A percentile compares a stretch with the other conserved stretches of the same genome.
Conservation (phyloP, 2,888 invertebrate species). For the Automeris io region DNA sequence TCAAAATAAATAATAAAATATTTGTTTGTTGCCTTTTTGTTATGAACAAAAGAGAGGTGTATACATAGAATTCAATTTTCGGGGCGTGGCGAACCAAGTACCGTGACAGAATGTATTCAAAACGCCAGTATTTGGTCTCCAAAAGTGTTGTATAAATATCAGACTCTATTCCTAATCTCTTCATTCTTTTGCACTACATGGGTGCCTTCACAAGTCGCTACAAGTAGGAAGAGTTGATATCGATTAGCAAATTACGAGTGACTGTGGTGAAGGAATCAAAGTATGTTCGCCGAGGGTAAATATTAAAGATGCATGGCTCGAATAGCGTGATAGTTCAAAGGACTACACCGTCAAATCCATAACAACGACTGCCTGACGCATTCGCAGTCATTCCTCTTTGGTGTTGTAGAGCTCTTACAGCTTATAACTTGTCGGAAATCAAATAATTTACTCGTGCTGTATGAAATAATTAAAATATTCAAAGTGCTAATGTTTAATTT, state of each 20-base stretch:
- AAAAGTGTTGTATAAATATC: slow-evolving; percentile 67
- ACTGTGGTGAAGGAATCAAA: slow-evolving; percentile 67
- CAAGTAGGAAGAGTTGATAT: slow-evolving; percentile 40
- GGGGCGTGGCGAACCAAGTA: slow-evolving; percentile 75
- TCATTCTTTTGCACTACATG: slow-evolving; percentile 49
- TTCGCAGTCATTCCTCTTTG: slow-evolving; percentile 35
- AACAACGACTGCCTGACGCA: slow-evolving; percentile 43
- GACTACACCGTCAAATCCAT: slow-evolving; percentile 50
- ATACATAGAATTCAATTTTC: slow-evolving; percentile 73
- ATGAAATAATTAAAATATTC: background rate
- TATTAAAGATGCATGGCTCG: slow-evolving; percentile 76
- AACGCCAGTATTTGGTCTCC: slow-evolving; percentile 65
- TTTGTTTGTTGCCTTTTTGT: slow-evolving; percentile 38
- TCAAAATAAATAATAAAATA: slow-evolving; percentile 20
- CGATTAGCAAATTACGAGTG: slow-evolving; percentile 60
- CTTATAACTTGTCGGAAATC: background rate
- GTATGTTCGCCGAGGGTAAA: slow-evolving; percentile 76
- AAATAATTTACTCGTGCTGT: background rate
- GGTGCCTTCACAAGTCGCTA: slow-evolving; percentile 40
- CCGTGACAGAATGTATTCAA: slow-evolving; percentile 75
- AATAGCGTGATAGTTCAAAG: slow-evolving; percentile 79
- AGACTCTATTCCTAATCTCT: slow-evolving; percentile 52
- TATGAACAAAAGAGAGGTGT: slow-evolving; percentile 54
- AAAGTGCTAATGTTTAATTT: slow-evolving; percentile 33
- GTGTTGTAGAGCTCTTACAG: slow-evolving; percentile 24